These are phyloP conservation scores for Sebastes aleutianus DNA, from an alignment of 2,797 vertebrate genomes.

Conservation along the genomic window DNA sequence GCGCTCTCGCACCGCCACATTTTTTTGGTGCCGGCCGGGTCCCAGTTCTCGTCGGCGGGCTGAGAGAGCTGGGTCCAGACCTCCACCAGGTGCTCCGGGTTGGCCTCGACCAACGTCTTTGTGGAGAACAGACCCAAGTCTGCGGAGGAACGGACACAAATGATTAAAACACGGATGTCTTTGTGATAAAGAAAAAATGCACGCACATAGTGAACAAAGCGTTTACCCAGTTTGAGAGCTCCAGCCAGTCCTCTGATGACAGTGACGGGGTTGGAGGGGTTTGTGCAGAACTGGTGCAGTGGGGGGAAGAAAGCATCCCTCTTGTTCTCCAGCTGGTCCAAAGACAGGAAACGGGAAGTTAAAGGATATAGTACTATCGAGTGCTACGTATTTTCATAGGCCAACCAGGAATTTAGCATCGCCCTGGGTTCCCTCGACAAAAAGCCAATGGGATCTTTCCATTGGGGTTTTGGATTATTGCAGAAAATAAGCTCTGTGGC, in stretches of 20 bases:
- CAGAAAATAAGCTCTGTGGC: too few relatives aligned
- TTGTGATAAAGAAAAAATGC: not conserved
- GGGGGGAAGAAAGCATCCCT: slow-evolving; percentile 98
- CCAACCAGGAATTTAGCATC: too few relatives aligned
- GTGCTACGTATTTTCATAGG: too few relatives aligned
- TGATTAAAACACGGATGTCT: rapidly evolving
- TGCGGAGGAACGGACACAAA: slow-evolving; percentile 44
- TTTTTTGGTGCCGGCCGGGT: slow-evolving; percentile 92
- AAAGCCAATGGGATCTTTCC: too few relatives aligned
- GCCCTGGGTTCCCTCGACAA: too few relatives aligned
- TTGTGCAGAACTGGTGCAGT: slow-evolving; percentile 99
- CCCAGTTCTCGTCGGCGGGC: slow-evolving; percentile 99
- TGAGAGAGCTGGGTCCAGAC: slow-evolving; percentile 97
- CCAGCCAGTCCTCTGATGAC: slow-evolving; percentile 99
- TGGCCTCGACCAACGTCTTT: slow-evolving; percentile 98
- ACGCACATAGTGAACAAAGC: not conserved
- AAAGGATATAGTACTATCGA: not conserved
- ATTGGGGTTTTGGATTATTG: too few relatives aligned
- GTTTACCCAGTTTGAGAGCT: slow-evolving; percentile 91
- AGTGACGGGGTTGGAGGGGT: slow-evolving; percentile 97
- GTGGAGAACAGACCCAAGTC: slow-evolving; percentile 99
- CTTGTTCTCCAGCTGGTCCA: slow-evolving; percentile 95
- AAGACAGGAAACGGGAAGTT: not conserved
- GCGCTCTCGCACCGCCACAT: slow-evolving; percentile 98
- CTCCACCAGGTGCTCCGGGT: slow-evolving; percentile 98